Percentiles rank a stretch among this genome's conserved stretches.
phyloP scores from a whole-genome alignment of 1,140 invertebrate species.

The Ylistrum balloti region DNA sequence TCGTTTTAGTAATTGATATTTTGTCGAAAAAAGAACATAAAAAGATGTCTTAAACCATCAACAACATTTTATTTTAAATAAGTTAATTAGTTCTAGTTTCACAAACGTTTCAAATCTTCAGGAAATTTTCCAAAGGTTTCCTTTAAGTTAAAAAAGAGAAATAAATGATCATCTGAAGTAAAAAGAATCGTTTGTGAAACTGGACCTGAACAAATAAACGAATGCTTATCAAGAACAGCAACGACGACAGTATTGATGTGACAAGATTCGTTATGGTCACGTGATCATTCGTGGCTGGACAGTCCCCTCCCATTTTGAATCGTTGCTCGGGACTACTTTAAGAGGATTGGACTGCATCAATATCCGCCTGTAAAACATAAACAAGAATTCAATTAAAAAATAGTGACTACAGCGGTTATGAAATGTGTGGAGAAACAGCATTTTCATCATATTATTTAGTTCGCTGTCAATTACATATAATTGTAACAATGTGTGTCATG shows the following conservation, averaged over 20 bases:
- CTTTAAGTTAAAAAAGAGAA: background rate
- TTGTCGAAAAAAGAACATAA: background rate
- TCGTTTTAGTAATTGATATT: too few relatives aligned
- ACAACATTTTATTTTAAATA: slow-evolving; percentile 28
- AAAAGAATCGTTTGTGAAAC: background rate
- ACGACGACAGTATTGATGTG: background rate
- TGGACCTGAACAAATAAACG: background rate
- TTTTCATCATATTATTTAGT: background rate
- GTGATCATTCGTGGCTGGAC: background rate
- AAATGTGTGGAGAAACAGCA: too few relatives aligned
- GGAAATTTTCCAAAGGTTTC: background rate
- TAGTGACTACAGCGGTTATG: too few relatives aligned
- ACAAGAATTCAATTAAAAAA: background rate
- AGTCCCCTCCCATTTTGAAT: background rate
- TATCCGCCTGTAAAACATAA: background rate
- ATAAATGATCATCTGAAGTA: background rate
- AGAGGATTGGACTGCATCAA: background rate
- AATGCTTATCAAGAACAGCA: background rate
- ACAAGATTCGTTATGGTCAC: background rate
- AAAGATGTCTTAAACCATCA: background rate
- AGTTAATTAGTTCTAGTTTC: background rate
- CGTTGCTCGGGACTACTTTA: background rate
- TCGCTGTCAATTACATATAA: background rate
- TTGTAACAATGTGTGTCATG: background rate
- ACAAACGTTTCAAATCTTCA: background rate